Percentiles rank a stretch among this genome's conserved stretches.
phyloP scores from a whole-genome alignment of 2,113 vertebrate genomes.

The Nothoprocta perdicaria region DNA sequence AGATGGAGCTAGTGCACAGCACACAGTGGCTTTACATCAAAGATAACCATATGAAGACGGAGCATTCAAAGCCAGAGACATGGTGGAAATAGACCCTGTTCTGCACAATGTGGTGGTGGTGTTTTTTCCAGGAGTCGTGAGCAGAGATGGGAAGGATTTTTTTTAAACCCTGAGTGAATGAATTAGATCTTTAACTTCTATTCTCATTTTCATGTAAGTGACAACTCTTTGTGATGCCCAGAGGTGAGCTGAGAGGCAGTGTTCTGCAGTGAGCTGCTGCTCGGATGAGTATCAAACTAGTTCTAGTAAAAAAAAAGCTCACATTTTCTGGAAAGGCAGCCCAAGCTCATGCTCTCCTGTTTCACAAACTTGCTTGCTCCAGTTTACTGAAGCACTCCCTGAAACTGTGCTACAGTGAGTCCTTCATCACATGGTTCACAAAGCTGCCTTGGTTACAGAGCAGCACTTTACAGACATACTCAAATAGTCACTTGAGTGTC shows the following conservation, averaged over 20 bases:
- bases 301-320: not conserved
- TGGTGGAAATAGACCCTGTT: not conserved
- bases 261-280: not conserved
- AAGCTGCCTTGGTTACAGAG: not conserved
- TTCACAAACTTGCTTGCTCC: not conserved
- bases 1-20: not conserved
- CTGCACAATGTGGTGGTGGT: not conserved
- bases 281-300: not conserved
- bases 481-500: not conserved
- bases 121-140: not conserved
- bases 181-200: slow-evolving; percentile 29
- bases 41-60: not conserved
- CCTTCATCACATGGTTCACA: not conserved
- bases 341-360: not conserved
- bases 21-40: not conserved
- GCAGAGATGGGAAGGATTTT: not conserved
- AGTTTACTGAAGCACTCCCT: not conserved
- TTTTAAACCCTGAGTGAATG: slow-evolving; percentile 33
- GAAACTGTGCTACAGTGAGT: not conserved
- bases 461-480: not conserved
- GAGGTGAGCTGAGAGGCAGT: not conserved
- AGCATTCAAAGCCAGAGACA: not conserved
- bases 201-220: slow-evolving; percentile 33
- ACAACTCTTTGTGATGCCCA: not conserved
- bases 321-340: not conserved